Conservation (phyloP, 2,797 vertebrate genomes). For the Toxotes lorentzi region DNA sequence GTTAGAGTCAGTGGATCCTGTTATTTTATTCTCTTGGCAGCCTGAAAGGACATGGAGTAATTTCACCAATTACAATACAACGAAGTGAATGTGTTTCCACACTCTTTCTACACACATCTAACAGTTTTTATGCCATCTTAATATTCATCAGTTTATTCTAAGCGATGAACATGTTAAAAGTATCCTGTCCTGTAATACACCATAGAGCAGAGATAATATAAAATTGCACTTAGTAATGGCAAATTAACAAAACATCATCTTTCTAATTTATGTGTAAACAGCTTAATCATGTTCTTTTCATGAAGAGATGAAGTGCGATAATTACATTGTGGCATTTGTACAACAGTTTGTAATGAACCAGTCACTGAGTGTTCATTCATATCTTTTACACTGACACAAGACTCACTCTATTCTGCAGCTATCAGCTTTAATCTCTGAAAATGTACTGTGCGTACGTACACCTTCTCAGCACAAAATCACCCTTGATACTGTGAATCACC, state of each 20-base stretch:
- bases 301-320: slow-evolving; percentile 1
- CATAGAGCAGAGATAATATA: not conserved
- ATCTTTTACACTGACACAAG: not conserved
- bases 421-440: slow-evolving; percentile 26
- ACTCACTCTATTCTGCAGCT: slow-evolving; percentile 24
- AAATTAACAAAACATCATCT: slow-evolving; percentile 1
- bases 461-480: slow-evolving; percentile 23
- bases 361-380: not conserved
- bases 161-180: not conserved
- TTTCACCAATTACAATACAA: not conserved
- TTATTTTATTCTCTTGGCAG: slow-evolving; percentile 1
- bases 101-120: not conserved
- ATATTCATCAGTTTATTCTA: not conserved
- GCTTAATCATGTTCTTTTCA: slow-evolving; percentile 16
- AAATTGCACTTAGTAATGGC: not conserved
- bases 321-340: slow-evolving; percentile 11
- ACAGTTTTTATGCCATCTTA: not conserved
- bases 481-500: slow-evolving; percentile 16
- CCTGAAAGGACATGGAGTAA: not conserved
- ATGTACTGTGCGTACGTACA: not conserved
- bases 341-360: not conserved
- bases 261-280: slow-evolving; percentile 1
- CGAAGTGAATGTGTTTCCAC: not conserved
- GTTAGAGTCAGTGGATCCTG: not conserved
- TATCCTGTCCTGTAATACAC: not conserved